These are phyloP conservation scores for Stenurella melanura DNA, from an alignment of 2,888 invertebrate genomes.

Conservation along the genomic window DNA sequence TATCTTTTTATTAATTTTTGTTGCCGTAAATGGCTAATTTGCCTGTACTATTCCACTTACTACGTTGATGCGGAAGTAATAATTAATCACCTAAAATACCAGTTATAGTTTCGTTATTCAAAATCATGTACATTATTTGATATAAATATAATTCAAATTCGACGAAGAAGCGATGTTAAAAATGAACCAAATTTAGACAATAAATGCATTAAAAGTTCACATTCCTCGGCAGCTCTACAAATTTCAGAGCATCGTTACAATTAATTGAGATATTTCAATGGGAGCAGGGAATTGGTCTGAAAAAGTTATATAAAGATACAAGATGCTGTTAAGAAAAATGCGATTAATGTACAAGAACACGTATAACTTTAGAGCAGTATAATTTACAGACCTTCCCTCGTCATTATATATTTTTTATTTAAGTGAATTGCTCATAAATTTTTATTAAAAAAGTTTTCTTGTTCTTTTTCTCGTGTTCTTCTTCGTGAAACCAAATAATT, in stretches of 20 bases:
- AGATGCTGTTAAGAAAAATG: slow-evolving; percentile 16
- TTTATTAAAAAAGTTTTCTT: no score
- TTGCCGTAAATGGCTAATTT: no score
- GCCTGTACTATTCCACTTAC: no score
- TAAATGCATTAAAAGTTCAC: slow-evolving; percentile 11
- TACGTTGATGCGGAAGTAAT: no score
- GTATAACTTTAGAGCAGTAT: background rate
- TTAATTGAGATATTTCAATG: slow-evolving; percentile 21
- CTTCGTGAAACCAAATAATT: no score
- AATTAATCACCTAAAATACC: no score
- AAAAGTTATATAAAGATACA: slow-evolving; percentile 3
- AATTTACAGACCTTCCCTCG: background rate
- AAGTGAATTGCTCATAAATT: background rate
- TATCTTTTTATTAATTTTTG: no score
- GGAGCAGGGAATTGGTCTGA: background rate
- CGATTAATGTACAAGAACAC: slow-evolving; percentile 9
- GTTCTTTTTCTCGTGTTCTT: no score
- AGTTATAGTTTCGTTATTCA: no score
- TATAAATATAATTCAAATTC: background rate
- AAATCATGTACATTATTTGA: no score
- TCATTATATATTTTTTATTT: background rate
- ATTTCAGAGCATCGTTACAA: slow-evolving; percentile 17
- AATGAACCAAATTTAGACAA: slow-evolving; percentile 4
- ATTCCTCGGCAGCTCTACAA: slow-evolving; percentile 12
- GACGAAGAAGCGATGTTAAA: background rate